These are phyloP conservation scores for Boloria selene DNA, from an alignment of 2,888 invertebrate genomes.

Conservation along the genomic window DNA sequence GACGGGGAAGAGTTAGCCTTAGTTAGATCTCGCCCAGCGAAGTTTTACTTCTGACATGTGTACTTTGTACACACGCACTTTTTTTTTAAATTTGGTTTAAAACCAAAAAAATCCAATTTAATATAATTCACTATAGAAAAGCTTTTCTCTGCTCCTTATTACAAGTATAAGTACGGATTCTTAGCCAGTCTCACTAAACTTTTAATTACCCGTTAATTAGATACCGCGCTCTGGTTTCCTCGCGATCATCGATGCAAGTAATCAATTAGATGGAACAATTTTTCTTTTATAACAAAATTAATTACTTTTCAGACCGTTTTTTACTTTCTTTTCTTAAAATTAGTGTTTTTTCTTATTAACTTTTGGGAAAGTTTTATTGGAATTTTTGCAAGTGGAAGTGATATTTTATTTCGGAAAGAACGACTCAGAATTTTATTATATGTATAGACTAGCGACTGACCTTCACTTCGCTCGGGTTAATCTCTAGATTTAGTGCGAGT, in stretches of 20 bases:
- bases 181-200: conserved; percentile 25
- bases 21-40: too few relatives aligned
- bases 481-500: too few relatives aligned
- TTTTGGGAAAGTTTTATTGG: conserved; percentile 8
- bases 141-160: not conserved
- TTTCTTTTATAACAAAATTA: conserved; percentile 16
- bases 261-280: conserved; percentile 27
- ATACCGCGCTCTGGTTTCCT: conserved; percentile 23
- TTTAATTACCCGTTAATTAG: conserved; percentile 35
- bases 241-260: conserved; percentile 30
- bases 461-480: too few relatives aligned
- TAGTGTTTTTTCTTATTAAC: not conserved
- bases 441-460: too few relatives aligned
- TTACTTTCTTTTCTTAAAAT: not conserved
- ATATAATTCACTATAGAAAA: not conserved
- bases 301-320: conserved; percentile 3
- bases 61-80: too few relatives aligned
- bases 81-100: too few relatives aligned
- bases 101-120: too few relatives aligned
- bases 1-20: too few relatives aligned
- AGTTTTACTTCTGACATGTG: too few relatives aligned
- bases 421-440: too few relatives aligned
- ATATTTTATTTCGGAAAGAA: not conserved
- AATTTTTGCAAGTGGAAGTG: not conserved
- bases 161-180: conserved; percentile 16